These are phyloP conservation scores for Arenaria interpres DNA, from an alignment of 2,113 vertebrate species.

Conservation along the genomic window DNA sequence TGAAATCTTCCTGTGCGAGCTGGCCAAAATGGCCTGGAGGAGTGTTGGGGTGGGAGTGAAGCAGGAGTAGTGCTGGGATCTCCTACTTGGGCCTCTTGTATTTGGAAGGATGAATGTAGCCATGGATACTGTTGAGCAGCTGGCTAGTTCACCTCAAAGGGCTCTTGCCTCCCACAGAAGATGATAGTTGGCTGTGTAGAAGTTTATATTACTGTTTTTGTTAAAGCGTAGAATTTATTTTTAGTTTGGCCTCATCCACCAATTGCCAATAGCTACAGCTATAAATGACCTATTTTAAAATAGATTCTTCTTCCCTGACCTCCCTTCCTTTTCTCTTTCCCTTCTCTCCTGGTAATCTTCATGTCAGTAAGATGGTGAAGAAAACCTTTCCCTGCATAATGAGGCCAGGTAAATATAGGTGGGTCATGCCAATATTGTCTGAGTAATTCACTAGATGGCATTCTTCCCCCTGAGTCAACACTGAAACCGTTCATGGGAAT, in stretches of 20 bases:
- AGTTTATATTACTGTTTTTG: neutral
- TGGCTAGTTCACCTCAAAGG: neutral
- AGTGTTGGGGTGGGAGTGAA: neutral
- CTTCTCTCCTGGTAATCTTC: neutral
- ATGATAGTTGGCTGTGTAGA: neutral
- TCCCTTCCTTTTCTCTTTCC: neutral
- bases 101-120: neutral
- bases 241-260: neutral
- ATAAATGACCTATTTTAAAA: conserved; percentile 10
- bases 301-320: neutral
- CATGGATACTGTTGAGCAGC: neutral
- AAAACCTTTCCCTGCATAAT: neutral
- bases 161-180: neutral
- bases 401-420: neutral
- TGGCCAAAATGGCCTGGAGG: neutral
- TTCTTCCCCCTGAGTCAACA: neutral
- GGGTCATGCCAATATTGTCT: neutral
- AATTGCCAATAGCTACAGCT: neutral
- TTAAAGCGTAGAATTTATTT: neutral
- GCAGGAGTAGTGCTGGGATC: fast-evolving
- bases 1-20: neutral
- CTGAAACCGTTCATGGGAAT: neutral
- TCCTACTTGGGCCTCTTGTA: neutral
- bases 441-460: neutral
- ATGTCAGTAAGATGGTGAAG: neutral